Conservation (phyloP, 35 echinoderm and acorn worm species). For the Chiridota heheva region DNA sequence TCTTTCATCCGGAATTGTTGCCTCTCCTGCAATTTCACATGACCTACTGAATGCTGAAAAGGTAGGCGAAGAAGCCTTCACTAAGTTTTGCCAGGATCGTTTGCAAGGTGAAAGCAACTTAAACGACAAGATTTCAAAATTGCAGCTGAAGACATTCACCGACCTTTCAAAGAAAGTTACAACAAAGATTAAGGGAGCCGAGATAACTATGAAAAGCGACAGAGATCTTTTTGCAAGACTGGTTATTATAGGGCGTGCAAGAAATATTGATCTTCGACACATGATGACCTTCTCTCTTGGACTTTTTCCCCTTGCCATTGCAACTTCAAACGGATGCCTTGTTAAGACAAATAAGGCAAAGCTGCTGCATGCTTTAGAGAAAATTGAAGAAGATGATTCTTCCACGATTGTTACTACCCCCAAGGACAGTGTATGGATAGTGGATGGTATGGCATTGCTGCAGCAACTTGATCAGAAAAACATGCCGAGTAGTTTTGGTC, state of each 20-base stretch:
- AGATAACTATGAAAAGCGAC: slow-evolving; percentile 31
- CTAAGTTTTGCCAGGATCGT: neutral
- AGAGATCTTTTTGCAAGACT: slow-evolving; percentile 62
- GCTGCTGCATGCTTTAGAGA: slow-evolving; percentile 43
- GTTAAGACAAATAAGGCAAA: slow-evolving; percentile 72
- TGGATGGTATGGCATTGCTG: slow-evolving; percentile 60
- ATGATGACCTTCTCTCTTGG: slow-evolving; percentile 61
- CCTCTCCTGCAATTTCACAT: neutral
- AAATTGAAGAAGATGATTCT: neutral
- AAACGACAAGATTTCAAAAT: slow-evolving; percentile 3
- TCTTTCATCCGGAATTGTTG: neutral
- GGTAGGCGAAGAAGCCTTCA: neutral
- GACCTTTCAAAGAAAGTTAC: neutral
- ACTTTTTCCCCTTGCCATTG: slow-evolving; percentile 28
- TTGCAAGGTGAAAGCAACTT: too few relatives aligned
- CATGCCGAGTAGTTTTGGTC: slow-evolving; percentile 23
- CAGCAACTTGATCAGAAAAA: slow-evolving; percentile 37
- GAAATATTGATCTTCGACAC: slow-evolving; percentile 54
- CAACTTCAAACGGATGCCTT: slow-evolving; percentile 49
- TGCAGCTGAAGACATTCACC: slow-evolving; percentile 44
- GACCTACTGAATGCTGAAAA: neutral
- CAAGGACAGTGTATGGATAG: slow-evolving; percentile 41
- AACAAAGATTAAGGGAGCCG: slow-evolving; percentile 36
- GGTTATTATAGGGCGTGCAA: slow-evolving; percentile 36
- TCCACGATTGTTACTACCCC: slow-evolving; percentile 1